phyloP scores from a whole-genome alignment of 2,888 invertebrate species.

The Drosophila meridiana region DNA sequence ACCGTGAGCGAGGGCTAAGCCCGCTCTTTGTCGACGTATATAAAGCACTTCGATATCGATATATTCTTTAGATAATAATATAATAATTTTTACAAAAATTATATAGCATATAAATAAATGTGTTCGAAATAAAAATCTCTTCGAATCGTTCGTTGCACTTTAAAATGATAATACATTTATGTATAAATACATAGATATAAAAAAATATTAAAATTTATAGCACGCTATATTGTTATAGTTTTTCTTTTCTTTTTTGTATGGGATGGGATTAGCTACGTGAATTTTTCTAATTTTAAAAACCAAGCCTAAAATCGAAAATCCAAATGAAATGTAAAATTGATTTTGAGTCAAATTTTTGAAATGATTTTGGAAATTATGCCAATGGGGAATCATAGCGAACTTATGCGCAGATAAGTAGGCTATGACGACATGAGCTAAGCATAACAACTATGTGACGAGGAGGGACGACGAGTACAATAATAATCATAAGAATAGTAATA shows the following conservation, averaged over 20 bases:
- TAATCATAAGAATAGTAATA: background rate
- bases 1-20: slow-evolving; percentile 47
- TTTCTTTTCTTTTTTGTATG: slow-evolving; percentile 13
- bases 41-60: slow-evolving; percentile 50
- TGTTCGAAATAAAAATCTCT: slow-evolving; percentile 33
- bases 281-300: slow-evolving; percentile 83
- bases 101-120: slow-evolving; percentile 30
- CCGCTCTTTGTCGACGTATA: slow-evolving; percentile 38
- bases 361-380: slow-evolving; percentile 17
- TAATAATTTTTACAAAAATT: slow-evolving; percentile 55
- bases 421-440: slow-evolving; percentile 37
- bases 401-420: slow-evolving; percentile 66
- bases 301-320: slow-evolving; percentile 84
- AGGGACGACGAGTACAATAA: slow-evolving; percentile 33
- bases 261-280: slow-evolving; percentile 55
- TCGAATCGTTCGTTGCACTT: slow-evolving; percentile 58
- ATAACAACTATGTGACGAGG: slow-evolving; percentile 7
- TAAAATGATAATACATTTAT: slow-evolving; percentile 37
- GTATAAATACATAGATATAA: slow-evolving; percentile 25
- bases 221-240: slow-evolving; percentile 54
- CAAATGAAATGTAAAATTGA: slow-evolving; percentile 31
- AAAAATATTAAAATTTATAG: slow-evolving; percentile 38
- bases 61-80: slow-evolving; percentile 4
- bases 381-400: slow-evolving; percentile 41
- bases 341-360: slow-evolving; percentile 14